Evolutionary conservation across 2,113 vertebrate genomes (phyloP), one percentile per base, ranked within the genome.

Genomic region (Rutilus rutilus): DNA sequence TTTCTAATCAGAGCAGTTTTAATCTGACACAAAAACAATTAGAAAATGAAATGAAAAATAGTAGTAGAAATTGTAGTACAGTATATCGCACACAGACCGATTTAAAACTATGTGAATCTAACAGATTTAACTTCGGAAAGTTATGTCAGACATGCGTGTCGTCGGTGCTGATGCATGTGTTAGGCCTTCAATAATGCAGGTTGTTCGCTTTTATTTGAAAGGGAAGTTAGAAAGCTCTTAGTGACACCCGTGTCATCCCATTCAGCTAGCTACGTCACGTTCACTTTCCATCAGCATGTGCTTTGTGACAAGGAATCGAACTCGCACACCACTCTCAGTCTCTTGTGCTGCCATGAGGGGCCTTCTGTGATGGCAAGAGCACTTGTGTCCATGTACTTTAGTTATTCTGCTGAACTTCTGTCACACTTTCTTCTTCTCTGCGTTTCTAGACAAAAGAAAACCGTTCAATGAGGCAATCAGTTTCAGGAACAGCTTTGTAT

Each of bases 221-320:
- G 52, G 78, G 87, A 91, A 92, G 81, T 91, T 93, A 57, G 89
- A 89, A 86, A 90, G 87, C 91, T 93, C 92, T 94, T 92, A 92
- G 90, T 88, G 78, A 67, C 84, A 12, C 45, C 74, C 5, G 45
- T 14, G 89, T 88, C 85, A 65, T 82, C 57, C n/a, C 7, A 87
- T 89, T 87, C 92, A 93, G 91, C 92, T 93, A 93, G 92, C 92
- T 93, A 39, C 85, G 79, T 93, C 93, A 91, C 64, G 88, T 76
- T 69, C 73, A 84, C 90, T 93, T 82, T 91, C 86, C 9, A 65
- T 94, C 91, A 93, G 15, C 0, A 42, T 36, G 12, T 64, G 69
- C 25, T 82, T 77, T 88, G 78, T 82, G 83, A 85, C 67, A 71
- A 45, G 19, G 52, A 84, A 78, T 77, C 50, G n/a, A 80, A 62